These are phyloP conservation scores for Tiliacea aurago DNA, from an alignment of 2,888 invertebrate species.

Conservation along the genomic window DNA sequence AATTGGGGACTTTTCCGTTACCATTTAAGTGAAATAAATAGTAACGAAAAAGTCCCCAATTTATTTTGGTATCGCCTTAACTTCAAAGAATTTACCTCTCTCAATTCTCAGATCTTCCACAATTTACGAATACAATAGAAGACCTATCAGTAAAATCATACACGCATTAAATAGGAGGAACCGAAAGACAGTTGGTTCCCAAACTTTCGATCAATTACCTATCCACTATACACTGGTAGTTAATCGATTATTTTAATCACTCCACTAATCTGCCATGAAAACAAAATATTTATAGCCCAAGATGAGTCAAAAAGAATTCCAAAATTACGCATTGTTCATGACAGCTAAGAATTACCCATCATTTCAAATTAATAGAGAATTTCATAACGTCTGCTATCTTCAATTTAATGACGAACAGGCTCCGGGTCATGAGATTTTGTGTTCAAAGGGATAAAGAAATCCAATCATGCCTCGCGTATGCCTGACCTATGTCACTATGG, in stretches of 20 bases:
- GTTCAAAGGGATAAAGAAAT: conserved; percentile 25
- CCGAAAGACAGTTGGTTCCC: conserved; percentile 31
- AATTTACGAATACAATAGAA: conserved; percentile 23
- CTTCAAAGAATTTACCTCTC: conserved; percentile 5
- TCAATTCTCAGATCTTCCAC: not conserved
- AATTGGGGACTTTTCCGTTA: too few species aligned
- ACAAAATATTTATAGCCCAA: conserved; percentile 24
- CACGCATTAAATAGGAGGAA: conserved; percentile 15
- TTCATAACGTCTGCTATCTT: not conserved
- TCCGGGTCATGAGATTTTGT: conserved; percentile 8
- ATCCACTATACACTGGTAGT: conserved; percentile 29
- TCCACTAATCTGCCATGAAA: conserved; percentile 37
- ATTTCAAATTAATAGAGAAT: conserved; percentile 2
- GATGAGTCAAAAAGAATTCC: not conserved
- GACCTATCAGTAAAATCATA: not conserved
- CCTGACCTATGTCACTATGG: conserved; percentile 8
- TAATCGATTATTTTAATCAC: conserved; percentile 50
- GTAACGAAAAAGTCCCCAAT: too few species aligned
- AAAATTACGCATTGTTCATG: conserved; percentile 12
- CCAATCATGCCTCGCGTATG: conserved; percentile 22
- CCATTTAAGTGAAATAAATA: too few species aligned
- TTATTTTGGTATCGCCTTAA: too few species aligned
- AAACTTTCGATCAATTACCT: conserved; percentile 57
- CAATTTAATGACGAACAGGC: not conserved
- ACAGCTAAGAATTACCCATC: not conserved